Percentiles rank a stretch among this genome's conserved stretches.
phyloP scores from a whole-genome alignment of 2,113 vertebrate genomes.

The Melozone crissalis region DNA sequence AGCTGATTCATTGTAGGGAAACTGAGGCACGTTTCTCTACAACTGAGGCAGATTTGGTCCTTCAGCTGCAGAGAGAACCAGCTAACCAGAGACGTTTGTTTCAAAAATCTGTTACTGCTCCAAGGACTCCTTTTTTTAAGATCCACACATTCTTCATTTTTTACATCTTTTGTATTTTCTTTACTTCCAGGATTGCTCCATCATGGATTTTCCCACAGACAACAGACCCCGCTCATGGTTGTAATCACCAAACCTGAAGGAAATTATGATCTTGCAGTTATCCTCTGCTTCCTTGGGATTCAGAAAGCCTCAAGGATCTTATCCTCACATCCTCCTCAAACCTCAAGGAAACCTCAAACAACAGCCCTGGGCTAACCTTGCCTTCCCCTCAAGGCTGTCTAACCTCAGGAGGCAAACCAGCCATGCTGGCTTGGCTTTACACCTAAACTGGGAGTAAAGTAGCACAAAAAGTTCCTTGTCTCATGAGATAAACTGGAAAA shows the following conservation, averaged over 20 bases:
- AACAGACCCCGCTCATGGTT: accelerated
- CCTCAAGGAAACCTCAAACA: neutral
- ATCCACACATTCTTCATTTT: neutral
- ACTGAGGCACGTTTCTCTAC: neutral
- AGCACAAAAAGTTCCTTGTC: neutral
- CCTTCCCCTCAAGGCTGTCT: neutral
- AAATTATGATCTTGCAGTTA: neutral
- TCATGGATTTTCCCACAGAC: neutral
- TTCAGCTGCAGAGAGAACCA: neutral
- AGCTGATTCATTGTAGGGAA: neutral
- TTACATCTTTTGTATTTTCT: neutral
- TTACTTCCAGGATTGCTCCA: neutral
- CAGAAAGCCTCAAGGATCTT: neutral
- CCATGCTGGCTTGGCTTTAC: accelerated
- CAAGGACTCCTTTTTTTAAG: neutral
- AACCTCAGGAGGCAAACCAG: neutral
- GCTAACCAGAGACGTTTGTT: neutral
- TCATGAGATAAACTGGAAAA: neutral
- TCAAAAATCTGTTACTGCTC: neutral
- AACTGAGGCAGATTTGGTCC: neutral
- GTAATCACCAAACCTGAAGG: neutral
- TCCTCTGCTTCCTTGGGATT: neutral
- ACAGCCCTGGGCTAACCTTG: neutral
- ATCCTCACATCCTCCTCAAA: neutral
- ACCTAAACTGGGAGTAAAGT: neutral